Base-by-base conservation (phyloP, 2,888 invertebrate genomes). In the Nomada ferruginata region DNA sequence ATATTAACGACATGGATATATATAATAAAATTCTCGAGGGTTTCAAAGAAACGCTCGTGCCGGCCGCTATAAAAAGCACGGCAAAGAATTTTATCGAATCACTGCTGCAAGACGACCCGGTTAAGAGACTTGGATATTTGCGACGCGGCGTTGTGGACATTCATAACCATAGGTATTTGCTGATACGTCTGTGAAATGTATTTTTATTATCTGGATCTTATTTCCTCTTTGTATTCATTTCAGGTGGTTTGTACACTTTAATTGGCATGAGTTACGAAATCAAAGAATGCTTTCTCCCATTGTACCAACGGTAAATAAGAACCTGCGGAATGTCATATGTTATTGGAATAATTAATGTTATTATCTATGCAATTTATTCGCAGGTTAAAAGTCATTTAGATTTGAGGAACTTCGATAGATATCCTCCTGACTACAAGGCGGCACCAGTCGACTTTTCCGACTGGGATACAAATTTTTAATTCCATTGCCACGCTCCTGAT, bases 11-110 rank as follows among this genome's bases (percentile, higher is more conserved):
- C 90, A 97, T 98, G 96, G 97, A 97, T 94, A 98, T 98, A 0
- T 99, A 98, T 94, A 97, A 97, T 86, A 96, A 97, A 83, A 98
- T 99, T 89, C 94, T 98, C 74, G 96, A 96, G 85, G 98, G 98
- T 55, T 97, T 98, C 69, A 98, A 98, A 91, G 96, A 96, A n/a
- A 95, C 97, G 1, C 95, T 96, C 82, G 97, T 98, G 94, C 97
- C 97, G 70, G 96, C 96, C 29, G 95, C 96, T 72, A 96, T 98
- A 79, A 96, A 96, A 80, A 96, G 96, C 87, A 95, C 96, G 13
- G 98, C 98, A 0, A 96, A 97, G 87, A 94, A 96, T 85, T 95
- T 99, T 23, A 97, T 99, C 72, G 96, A 96, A 85, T 96, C 97
- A 90, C 94, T 99, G 23, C 97, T 98, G 93, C 95, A 97, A 69